Percentiles rank a stretch among this genome's conserved stretches.
Conservation (phyloP, 2,113 vertebrate species). For the Gymnorhina tibicen region DNA sequence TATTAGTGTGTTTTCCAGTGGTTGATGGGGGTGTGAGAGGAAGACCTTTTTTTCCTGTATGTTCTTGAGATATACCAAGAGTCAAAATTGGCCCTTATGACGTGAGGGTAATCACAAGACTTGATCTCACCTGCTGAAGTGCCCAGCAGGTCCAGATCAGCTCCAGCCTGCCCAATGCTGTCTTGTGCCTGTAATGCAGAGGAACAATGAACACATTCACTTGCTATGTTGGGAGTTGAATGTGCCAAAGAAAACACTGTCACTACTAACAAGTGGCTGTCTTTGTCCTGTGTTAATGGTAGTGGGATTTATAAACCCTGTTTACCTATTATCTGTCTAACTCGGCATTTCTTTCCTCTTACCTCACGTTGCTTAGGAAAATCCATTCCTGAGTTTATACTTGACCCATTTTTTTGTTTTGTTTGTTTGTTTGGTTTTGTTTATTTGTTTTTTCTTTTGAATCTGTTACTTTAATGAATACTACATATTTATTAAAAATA, state of each 20-base stretch:
- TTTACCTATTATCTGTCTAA: not conserved
- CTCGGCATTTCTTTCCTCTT: not conserved
- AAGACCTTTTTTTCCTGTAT: not conserved
- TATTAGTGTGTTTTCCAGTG: not conserved
- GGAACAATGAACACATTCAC: not conserved
- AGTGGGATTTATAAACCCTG: not conserved
- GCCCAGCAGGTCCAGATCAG: not conserved
- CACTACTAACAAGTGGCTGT: not conserved
- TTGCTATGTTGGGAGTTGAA: not conserved
- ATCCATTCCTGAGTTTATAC: not conserved
- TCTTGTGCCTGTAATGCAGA: accelerated
- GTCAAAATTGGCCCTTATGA: not conserved
- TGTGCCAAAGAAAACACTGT: not conserved
- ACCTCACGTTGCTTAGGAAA: not conserved
- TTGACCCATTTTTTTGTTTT: not conserved
- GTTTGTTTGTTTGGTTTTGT: not conserved
- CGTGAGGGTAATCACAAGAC: not conserved
- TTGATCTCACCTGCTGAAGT: not conserved
- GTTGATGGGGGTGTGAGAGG: accelerated
- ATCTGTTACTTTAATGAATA: not conserved
- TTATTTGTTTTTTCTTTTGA: not conserved
- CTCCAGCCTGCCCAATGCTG: not conserved
- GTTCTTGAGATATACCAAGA: not conserved
- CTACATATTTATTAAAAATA: not conserved
- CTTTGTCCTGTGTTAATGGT: not conserved